Percentiles rank a stretch among this genome's conserved stretches.
These are phyloP conservation scores for Clarias batrachus DNA, from an alignment of 2,113 vertebrate species.

Conservation along the genomic window DNA sequence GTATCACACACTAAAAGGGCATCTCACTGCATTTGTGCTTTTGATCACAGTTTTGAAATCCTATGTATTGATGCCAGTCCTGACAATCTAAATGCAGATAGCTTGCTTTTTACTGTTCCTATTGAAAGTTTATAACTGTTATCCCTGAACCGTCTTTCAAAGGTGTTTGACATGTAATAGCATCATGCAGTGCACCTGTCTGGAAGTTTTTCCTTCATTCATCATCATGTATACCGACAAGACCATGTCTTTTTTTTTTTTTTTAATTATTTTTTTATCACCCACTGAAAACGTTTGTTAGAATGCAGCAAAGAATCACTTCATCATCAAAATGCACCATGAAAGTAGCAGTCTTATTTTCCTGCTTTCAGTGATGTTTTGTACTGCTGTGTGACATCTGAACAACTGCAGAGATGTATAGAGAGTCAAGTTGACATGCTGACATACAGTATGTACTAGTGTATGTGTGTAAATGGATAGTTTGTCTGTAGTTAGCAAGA, in stretches of 20 bases:
- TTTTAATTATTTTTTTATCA: conserved; percentile 8
- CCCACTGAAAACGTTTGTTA: neutral
- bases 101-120: neutral
- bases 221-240: conserved; percentile 12
- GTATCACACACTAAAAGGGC: neutral
- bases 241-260: neutral
- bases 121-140: neutral
- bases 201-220: neutral
- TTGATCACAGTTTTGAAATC: neutral
- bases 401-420: conserved; percentile 6
- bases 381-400: neutral
- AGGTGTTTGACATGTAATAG: neutral
- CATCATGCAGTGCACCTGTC: neutral
- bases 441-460: too few species aligned
- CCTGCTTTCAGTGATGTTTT: neutral
- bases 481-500: neutral
- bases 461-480: neutral
- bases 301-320: neutral
- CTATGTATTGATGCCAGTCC: neutral
- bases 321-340: neutral
- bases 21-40: neutral
- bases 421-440: neutral
- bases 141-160: neutral
- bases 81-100: neutral
- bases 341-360: neutral